These are phyloP conservation scores for Choloepus didactylus DNA, from an alignment of 2,797 vertebrate species.

Conservation along the genomic window DNA sequence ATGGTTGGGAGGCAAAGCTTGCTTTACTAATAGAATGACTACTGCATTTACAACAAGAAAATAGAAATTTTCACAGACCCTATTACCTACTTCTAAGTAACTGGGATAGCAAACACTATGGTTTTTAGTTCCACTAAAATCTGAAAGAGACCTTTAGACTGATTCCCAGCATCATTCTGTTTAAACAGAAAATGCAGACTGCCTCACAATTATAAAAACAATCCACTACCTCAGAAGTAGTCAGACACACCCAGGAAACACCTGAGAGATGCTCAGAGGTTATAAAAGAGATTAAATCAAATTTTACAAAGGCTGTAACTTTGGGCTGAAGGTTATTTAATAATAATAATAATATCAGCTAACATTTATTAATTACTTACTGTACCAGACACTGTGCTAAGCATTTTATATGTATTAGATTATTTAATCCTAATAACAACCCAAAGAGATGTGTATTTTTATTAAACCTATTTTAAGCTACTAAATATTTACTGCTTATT, in stretches of 20 bases:
- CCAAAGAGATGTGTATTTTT: neutral
- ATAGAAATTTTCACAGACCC: neutral
- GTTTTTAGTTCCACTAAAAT: neutral
- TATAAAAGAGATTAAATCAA: neutral
- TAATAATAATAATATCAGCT: neutral
- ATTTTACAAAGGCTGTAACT: neutral
- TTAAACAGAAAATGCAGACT: neutral
- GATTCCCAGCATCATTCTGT: neutral
- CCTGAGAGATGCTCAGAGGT: neutral
- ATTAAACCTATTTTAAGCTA: neutral
- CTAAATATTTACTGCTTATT: neutral
- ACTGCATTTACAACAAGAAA: neutral
- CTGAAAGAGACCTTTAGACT: neutral
- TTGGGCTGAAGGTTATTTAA: neutral
- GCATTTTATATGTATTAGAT: too few relatives aligned
- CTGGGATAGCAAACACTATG: neutral
- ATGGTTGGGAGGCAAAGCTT: neutral
- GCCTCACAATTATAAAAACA: neutral
- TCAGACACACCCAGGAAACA: neutral
- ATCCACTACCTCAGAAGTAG: neutral
- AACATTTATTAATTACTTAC: neutral
- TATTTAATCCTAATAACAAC: too few relatives aligned
- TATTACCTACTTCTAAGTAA: neutral
- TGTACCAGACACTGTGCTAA: too few relatives aligned
- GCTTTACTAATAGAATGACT: neutral